Evolutionary conservation across 2,797 vertebrate genomes (phyloP), one percentile per base, ranked within the genome.

Genomic region (Jordanella pulchra): DNA sequence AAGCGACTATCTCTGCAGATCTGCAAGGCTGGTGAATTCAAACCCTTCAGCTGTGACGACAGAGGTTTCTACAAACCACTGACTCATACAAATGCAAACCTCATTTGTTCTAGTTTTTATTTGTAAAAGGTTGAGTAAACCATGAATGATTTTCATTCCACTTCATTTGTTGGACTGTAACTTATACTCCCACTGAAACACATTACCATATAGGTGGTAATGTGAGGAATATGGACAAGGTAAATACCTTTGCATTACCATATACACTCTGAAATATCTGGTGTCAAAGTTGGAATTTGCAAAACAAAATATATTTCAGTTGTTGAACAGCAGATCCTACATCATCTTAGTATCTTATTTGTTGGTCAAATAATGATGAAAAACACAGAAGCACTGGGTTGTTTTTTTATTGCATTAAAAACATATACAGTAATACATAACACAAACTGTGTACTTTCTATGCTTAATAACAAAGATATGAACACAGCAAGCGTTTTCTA

Each of bases 401-500:
- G 82, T 75, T 13, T 21, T 69, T 76, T 79, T 51, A 73, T 66
- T 83, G 61, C 10, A 67, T 74, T 74, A 79, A 77, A 75, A 81
- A 61, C 13, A 73, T 45, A 70, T 48, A 69, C 21, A 67, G 4
- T 18, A 10, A 73, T n/a, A 71, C 48, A 78, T 61, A 75, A 58
- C 7, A 69, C 65, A 69, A 13, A 35, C 7, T 58, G 32, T 17
- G 35, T 50, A 27, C 42, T 60, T 77, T 66, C 4, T 71, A 15
- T 23, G 28, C 56, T 58, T 18, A 54, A n/a, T 35, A 65, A n/a
- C 44, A 42, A 63, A 54, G 54, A 77, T 35, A 65, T 72, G 75
- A 47, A 27, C 67, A 70, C 45, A 70, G n/a, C 69, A 65, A 14
- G 35, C 42, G 51, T 81, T 84, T 86, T 86, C 83, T 85, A 74